Evolutionary conservation across 2,113 vertebrate species (phyloP).

Genomic region (Phalacrocorax pelagicus): DNA sequence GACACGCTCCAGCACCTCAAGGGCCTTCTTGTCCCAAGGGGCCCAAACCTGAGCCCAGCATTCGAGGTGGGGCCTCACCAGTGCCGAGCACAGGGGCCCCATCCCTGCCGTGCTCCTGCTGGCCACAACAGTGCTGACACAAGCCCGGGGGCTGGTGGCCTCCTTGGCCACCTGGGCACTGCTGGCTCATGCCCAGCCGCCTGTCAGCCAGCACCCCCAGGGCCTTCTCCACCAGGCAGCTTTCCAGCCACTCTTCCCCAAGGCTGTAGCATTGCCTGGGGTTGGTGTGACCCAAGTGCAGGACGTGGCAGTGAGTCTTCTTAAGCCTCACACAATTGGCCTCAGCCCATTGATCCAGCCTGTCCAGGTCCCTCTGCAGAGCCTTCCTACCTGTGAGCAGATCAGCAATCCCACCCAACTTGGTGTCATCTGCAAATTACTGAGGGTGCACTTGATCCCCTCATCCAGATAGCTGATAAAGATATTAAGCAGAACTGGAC

Average conservation of each 20-base stretch:
- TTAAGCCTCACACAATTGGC: neutral
- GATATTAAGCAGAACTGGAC: neutral
- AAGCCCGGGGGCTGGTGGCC: neutral
- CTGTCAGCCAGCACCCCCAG: too few relatives aligned
- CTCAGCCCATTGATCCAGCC: neutral
- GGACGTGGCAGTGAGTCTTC: neutral
- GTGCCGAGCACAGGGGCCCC: rapidly evolving
- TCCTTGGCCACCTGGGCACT: neutral
- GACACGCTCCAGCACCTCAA: neutral
- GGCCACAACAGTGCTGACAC: neutral
- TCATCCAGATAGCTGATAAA: neutral
- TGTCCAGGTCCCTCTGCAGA: neutral
- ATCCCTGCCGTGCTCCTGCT: neutral
- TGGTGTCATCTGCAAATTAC: neutral
- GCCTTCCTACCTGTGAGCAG: neutral
- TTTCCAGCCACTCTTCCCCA: too few relatives aligned
- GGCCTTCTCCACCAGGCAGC: too few relatives aligned
- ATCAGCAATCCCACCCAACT: too few relatives aligned
- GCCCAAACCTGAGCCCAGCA: neutral
- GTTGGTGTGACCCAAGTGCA: neutral
- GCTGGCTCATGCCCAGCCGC: too few relatives aligned
- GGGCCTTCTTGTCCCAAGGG: neutral
- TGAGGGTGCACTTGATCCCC: neutral
- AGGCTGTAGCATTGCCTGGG: too few relatives aligned
- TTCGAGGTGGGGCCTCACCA: neutral